phyloP scores from a whole-genome alignment of 2,888 invertebrate genomes.

The Acanthococcus lagerstroemiae region DNA sequence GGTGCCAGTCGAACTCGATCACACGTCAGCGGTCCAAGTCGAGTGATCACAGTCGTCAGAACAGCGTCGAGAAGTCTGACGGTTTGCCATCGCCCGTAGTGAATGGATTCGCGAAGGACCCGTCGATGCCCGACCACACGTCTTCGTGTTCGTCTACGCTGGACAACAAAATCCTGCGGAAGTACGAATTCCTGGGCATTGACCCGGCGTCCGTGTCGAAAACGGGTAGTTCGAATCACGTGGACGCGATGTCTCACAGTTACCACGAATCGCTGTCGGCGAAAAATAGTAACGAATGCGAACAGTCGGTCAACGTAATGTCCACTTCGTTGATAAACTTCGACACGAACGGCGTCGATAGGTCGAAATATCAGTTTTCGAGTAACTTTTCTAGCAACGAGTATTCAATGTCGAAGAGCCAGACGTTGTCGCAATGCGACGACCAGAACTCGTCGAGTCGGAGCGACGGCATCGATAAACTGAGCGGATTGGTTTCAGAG shows the following conservation, averaged over 20 bases:
- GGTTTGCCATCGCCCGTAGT: too few relatives aligned
- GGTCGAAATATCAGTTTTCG: not conserved
- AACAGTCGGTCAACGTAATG: too few relatives aligned
- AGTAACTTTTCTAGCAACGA: slow-evolving; percentile 13
- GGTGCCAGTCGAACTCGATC: not conserved
- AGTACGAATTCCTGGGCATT: slow-evolving; percentile 20
- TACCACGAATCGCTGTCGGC: slow-evolving; percentile 19
- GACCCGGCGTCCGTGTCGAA: not conserved
- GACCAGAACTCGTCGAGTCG: not conserved
- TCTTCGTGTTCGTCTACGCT: not conserved
- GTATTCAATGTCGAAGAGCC: slow-evolving; percentile 11
- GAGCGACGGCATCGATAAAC: slow-evolving; percentile 14
- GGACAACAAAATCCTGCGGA: slow-evolving; percentile 5
- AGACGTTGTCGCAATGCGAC: not conserved
- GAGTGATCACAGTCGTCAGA: not conserved
- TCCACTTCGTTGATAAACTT: slow-evolving; percentile 6
- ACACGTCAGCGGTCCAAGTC: not conserved
- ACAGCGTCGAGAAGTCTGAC: not conserved
- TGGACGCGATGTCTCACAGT: slow-evolving; percentile 19
- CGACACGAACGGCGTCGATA: not conserved
- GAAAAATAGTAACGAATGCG: too few relatives aligned
- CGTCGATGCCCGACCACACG: not conserved
- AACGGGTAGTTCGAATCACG: not conserved
- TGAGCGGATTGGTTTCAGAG: slow-evolving; percentile 18
- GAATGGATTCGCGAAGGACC: not conserved